These are phyloP conservation scores for Psylliodes chrysocephalus DNA, from an alignment of 2,888 invertebrate species.

Conservation along the genomic window DNA sequence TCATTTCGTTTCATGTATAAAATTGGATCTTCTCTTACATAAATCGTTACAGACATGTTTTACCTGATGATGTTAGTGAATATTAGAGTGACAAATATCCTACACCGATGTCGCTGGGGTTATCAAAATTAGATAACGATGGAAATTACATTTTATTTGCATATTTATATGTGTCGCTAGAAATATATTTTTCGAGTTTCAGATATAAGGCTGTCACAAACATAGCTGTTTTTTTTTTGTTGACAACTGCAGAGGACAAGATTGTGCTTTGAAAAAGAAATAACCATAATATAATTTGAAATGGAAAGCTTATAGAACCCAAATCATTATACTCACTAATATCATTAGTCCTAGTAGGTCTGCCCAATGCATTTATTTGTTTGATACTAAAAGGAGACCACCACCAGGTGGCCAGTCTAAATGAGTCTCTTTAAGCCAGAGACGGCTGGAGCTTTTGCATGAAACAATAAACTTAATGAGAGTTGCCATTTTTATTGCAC, in stretches of 20 bases:
- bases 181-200: conserved; percentile 29
- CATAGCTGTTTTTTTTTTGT: conserved; percentile 27
- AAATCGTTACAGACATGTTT: conserved; percentile 31
- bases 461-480: no score
- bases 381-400: no score
- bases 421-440: no score
- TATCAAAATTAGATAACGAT: conserved; percentile 40
- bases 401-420: no score
- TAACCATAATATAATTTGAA: no score
- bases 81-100: conserved; percentile 41
- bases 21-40: conserved; percentile 28
- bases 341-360: no score
- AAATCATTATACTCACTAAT: no score
- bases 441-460: no score
- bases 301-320: no score
- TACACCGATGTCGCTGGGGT: conserved; percentile 30
- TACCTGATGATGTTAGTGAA: conserved; percentile 40
- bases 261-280: no score
- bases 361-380: no score
- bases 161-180: conserved; percentile 38
- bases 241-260: neutral
- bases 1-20: conserved; percentile 20
- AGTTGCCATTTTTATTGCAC: no score
- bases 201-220: conserved; percentile 30
- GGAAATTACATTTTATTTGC: conserved; percentile 35